Conservation (phyloP, 2,797 vertebrate species). For the Hapalemur alaotrensis region DNA sequence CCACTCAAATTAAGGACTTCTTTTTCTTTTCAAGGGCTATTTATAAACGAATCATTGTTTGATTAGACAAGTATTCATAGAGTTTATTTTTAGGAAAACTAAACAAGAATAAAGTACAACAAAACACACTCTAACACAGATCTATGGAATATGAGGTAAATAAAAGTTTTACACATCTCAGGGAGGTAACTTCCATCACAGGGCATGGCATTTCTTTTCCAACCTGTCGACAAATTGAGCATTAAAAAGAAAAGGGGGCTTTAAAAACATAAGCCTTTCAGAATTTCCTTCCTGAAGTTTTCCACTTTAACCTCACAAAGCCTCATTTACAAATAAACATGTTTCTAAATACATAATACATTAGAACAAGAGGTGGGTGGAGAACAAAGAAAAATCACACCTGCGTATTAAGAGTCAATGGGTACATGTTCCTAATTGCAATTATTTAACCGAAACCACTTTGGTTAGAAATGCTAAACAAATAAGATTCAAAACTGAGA, state of each 20-base stretch:
- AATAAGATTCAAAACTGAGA: constrained; percentile 62
- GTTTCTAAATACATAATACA: constrained; percentile 51
- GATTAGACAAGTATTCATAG: constrained; percentile 70
- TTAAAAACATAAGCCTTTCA: constrained; percentile 59
- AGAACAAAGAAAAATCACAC: constrained; percentile 18
- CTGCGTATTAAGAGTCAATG: not conserved
- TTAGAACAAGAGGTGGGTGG: constrained; percentile 6
- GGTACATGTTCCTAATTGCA: not conserved
- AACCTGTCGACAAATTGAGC: constrained; percentile 43
- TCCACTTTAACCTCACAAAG: not conserved
- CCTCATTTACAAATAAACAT: constrained; percentile 63
- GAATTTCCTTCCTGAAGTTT: constrained; percentile 9
- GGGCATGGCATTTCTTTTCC: constrained; percentile 48
- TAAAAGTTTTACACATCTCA: constrained; percentile 73
- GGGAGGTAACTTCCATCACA: constrained; percentile 34
- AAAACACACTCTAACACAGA: constrained; percentile 48
- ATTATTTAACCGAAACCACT: constrained; percentile 52
- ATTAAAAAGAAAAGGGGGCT: constrained; percentile 39
- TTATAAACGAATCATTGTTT: constrained; percentile 71
- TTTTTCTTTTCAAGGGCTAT: constrained; percentile 59
- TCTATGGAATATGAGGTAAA: constrained; percentile 3
- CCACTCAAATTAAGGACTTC: constrained; percentile 69
- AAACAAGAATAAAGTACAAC: constrained; percentile 69
- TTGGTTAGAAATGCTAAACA: constrained; percentile 69
- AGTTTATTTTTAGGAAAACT: constrained; percentile 70